These are phyloP conservation scores for Ophioninae sp. DNA, from an alignment of 2,888 invertebrate species.

Conservation along the genomic window DNA sequence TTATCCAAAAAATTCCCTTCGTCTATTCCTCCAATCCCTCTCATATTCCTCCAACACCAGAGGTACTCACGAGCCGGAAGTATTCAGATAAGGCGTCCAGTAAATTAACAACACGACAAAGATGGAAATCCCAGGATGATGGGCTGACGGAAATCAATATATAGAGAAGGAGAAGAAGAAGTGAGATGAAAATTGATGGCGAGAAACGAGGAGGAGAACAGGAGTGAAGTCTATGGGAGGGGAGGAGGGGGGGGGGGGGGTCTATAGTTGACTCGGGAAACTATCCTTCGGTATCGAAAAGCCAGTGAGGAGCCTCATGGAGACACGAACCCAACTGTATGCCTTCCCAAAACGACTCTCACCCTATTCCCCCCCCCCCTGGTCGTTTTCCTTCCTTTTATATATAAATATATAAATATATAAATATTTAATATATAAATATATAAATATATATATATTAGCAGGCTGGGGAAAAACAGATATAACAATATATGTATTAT, in stretches of 20 bases:
- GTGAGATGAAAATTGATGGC: neutral
- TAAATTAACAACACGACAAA: constrained; percentile 37
- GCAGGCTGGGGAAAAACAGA: no score
- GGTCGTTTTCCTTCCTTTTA: no score
- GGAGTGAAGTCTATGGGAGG: no score
- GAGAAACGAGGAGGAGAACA: constrained; percentile 32
- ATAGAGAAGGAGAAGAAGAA: neutral
- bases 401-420: no score
- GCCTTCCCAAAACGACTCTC: constrained; percentile 66
- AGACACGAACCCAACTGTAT: constrained; percentile 62
- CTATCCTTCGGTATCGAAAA: constrained; percentile 63
- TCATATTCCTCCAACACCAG: no score
- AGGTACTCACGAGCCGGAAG: constrained; percentile 35
- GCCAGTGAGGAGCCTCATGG: constrained; percentile 45
- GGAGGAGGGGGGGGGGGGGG: constrained; percentile 41
- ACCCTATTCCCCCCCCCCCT: neutral
- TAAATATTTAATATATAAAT: no score
- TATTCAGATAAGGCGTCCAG: constrained; percentile 45
- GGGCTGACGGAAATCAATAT: constrained; percentile 59
- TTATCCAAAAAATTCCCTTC: no score
- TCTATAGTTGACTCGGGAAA: constrained; percentile 52
- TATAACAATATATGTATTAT: no score
- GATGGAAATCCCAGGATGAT: constrained; percentile 47
- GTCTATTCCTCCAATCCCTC: no score
- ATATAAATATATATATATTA: constrained; percentile 13